These are phyloP conservation scores for Hiodon tergisus DNA, from an alignment of 2,113 vertebrate genomes.

Conservation along the genomic window DNA sequence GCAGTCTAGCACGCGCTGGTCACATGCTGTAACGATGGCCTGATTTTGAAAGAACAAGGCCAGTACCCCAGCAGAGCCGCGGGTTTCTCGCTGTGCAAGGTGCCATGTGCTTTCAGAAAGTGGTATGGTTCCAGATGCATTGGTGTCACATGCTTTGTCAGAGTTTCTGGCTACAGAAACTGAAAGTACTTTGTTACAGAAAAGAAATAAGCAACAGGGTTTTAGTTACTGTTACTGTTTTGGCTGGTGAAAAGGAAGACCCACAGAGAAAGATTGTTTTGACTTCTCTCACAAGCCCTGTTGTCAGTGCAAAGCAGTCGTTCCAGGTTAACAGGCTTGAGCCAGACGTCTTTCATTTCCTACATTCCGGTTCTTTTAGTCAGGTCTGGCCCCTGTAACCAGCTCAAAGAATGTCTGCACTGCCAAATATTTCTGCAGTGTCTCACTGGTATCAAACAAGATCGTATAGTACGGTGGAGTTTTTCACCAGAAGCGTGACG, in stretches of 20 bases:
- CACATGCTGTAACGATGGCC: too few relatives aligned
- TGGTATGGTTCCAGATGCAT: not conserved
- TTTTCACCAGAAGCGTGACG: too few relatives aligned
- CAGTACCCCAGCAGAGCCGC: too few relatives aligned
- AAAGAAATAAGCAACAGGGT: not conserved
- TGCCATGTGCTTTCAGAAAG: not conserved
- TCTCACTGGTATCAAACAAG: not conserved
- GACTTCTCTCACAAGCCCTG: slow-evolving; percentile 9
- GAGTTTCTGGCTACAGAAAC: not conserved
- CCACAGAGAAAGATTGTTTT: slow-evolving; percentile 18
- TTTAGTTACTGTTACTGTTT: not conserved
- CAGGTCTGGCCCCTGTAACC: not conserved
- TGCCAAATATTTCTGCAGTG: not conserved
- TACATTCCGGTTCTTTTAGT: slow-evolving; percentile 15
- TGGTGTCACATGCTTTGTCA: not conserved
- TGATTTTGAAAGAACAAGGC: too few relatives aligned
- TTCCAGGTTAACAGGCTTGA: slow-evolving; percentile 21
- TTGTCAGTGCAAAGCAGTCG: not conserved
- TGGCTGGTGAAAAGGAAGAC: too few relatives aligned
- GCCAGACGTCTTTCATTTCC: slow-evolving; percentile 24
- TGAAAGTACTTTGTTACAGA: not conserved
- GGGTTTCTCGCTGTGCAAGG: not conserved
- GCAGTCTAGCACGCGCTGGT: too few relatives aligned
- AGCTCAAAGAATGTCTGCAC: too few relatives aligned
- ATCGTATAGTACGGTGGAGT: too few relatives aligned